These are phyloP conservation scores for Catotricha subobsoleta DNA, from an alignment of 2,888 invertebrate genomes.

Conservation along the genomic window DNA sequence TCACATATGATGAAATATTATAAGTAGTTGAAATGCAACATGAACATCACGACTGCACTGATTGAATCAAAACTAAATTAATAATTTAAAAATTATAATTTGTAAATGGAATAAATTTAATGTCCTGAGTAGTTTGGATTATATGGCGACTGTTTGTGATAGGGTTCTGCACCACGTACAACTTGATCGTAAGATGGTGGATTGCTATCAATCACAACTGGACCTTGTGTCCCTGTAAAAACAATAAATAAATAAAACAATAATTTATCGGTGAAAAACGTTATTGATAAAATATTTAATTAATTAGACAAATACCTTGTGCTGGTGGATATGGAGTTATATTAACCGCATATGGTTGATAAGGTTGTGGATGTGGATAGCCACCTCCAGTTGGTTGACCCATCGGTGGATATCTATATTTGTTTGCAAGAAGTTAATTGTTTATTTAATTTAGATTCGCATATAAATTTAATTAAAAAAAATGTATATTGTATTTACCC, in stretches of 20 bases:
- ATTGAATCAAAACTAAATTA: no score
- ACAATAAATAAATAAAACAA: neutral
- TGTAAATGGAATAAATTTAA: no score
- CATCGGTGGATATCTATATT: neutral
- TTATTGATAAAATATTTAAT: neutral
- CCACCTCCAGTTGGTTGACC: no score
- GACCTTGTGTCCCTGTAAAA: constrained; percentile 2
- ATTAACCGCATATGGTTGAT: no score
- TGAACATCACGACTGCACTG: no score
- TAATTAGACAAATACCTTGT: neutral
- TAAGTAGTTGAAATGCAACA: no score
- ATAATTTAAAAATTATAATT: no score
- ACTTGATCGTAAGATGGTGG: constrained; percentile 13
- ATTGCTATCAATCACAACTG: constrained; percentile 8
- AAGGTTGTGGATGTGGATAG: neutral
- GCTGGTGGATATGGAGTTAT: neutral
- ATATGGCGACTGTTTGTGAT: constrained; percentile 11
- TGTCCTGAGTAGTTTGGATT: constrained; percentile 12
- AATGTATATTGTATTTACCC: neutral
- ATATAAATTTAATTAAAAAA: neutral
- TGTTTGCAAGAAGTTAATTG: neutral
- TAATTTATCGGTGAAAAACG: neutral
- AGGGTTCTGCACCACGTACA: constrained; percentile 7
- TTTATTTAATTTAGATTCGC: neutral
- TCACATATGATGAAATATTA: no score